Base-by-base conservation (phyloP, 1,140 invertebrate species). In the Acyrthosiphon pisum region DNA sequence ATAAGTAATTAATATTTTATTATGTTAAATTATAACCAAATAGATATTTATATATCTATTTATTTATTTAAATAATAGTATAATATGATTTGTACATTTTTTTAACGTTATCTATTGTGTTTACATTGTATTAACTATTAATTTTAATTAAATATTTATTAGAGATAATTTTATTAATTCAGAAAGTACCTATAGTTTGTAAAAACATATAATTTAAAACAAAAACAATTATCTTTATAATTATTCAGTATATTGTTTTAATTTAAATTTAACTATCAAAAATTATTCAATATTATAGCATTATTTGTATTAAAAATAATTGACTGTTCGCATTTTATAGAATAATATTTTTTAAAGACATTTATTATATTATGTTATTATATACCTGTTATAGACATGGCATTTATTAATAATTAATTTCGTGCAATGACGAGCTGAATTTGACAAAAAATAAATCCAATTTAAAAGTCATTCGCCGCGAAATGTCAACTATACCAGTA, bases 381-480 rank as follows among this genome's bases (percentile, higher is more conserved):
- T 68, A 56, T 22, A 9, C 86, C 22, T 86, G 50, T 87, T 53
- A 46, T 91, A 46, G 14, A 48, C 6, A 83, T 93, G 81, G 48
- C 91, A 93, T 93, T 93, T 86, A 30, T 56, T 93, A 86, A 56
- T 23, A 53, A 86, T 84, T 84, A 84, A 93, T 83, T 56, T 86
- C n/a, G 48, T 30, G 46, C 11, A 83, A 83, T 93, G 46, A 90
- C 26, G 41, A 90, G 37, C 37, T 41, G 56, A 60, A 60, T 90
- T 90, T 90, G 37, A 53, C 14, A 93, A 53, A 84, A 35, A 84
- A 83, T 6, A 83, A 83, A 93, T 86, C 48, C 81, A 83, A 93
- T 93, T 86, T 93, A 93, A 93, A 93, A 93, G 91, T 93, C 91
- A 93, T 84, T 41, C 81, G 81, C 91, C 81, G 48, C 91, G 48